Evolutionary conservation across 2,797 vertebrate species (phyloP), one percentile per base, ranked within the genome.

Genomic region (Mergus octosetaceus): DNA sequence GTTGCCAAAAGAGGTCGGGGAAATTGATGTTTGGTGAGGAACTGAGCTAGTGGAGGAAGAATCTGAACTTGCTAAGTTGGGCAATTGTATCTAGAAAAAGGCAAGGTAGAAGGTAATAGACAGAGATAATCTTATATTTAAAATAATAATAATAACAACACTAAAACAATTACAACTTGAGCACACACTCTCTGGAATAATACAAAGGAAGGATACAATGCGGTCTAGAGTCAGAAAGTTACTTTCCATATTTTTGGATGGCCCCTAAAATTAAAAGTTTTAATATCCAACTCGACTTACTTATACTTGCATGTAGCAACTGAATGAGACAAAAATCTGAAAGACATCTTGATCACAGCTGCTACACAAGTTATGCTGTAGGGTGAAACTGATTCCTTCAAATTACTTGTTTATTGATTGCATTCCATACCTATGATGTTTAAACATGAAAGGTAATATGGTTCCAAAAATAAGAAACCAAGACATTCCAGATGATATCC

Each of bases 291-390:
- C 39, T 78, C 25, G 7, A 77, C 66, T 82, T 82, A 54, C 72
- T 82, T 77, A 72, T 58, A 57, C 49, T 78, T 83, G 19, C n/a
- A 75, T 43, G 64, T 32, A 69, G 11, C 38, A 91, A 60, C 9
- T 49, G 11, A 53, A 58, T 30, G 41, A 77, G 38, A 69, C 9
- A 38, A 43, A 2, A 69, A 45, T 12, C 47, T 49, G 54, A 24
- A 64, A 53, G 56, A 73, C 77, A 82, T 82, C 85, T 92, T 86
- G 68, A 65, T 92, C 72, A 70, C 77, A 86, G 77, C 72, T 89
- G 57, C 39, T 82, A 24, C 10, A 32, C 45, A 78, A 74, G 27
- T 65, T 70, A 74, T 7, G 27, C 77, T 61, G 39, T 11, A 78
- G 39, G n/a, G 34, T 54, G 27, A 82, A 88, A 77, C 9, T 0